Percentiles rank a stretch among this genome's conserved stretches.
Evolutionary conservation across 2,888 invertebrate genomes (phyloP).

Genomic region (Drosophila neotestacea): DNA sequence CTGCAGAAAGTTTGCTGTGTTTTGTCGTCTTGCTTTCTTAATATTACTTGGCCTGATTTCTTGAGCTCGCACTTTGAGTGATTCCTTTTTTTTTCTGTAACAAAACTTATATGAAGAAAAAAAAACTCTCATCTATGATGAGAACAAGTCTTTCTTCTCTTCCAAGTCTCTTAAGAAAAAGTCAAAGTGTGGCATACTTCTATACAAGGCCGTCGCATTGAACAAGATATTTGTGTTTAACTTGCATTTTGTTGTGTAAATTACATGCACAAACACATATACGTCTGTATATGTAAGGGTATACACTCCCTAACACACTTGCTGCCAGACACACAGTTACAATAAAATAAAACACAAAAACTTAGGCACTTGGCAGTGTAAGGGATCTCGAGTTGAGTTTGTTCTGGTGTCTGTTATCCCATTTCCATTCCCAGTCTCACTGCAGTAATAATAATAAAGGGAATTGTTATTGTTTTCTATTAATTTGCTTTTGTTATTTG

Average conservation of each 20-base stretch:
- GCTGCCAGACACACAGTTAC: conserved; percentile 35
- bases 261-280: conserved; percentile 36
- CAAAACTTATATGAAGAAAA: conserved; percentile 33
- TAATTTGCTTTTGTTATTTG: conserved; percentile 58
- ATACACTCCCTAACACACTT: conserved; percentile 25
- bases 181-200: conserved; percentile 57
- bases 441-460: conserved; percentile 71
- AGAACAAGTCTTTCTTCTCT: conserved; percentile 1
- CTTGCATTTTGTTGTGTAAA: conserved; percentile 60
- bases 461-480: conserved; percentile 72
- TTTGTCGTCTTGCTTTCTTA: conserved; percentile 38
- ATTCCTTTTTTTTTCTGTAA: conserved; percentile 50
- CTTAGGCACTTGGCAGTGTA: conserved; percentile 53
- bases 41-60: conserved; percentile 54
- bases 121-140: conserved; percentile 3
- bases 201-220: conserved; percentile 42
- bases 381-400: conserved; percentile 33
- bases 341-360: conserved; percentile 62
- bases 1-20: conserved; percentile 44
- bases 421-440: conserved; percentile 40
- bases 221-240: conserved; percentile 56
- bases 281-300: neutral
- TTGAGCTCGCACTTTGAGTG: conserved; percentile 48
- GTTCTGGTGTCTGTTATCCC: conserved; percentile 21
- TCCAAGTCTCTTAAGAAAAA: conserved; percentile 36